Evolutionary conservation across 92 coral and sea anemone genomes (phyloP).

Genomic region (Plumapathes pennacea): DNA sequence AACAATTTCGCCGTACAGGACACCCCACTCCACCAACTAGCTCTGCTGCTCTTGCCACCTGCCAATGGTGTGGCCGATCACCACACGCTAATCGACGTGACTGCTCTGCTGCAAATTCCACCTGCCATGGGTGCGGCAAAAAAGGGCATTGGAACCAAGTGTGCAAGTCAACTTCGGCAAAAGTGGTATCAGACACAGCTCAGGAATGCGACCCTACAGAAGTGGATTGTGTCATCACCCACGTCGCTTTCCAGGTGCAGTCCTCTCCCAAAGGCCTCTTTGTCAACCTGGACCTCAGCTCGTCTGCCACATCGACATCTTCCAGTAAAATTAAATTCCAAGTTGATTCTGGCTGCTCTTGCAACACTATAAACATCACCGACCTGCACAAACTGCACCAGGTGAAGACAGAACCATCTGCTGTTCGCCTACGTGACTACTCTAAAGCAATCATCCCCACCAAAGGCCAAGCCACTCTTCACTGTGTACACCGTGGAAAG

Average conservation of each 20-base stretch:
- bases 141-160: slow-evolving; percentile 44
- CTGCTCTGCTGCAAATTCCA: slow-evolving; percentile 52
- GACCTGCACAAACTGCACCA: slow-evolving; percentile 40
- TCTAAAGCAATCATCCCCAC: slow-evolving; percentile 50
- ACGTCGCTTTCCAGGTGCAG: slow-evolving; percentile 36
- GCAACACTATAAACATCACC: slow-evolving; percentile 58
- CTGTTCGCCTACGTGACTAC: slow-evolving; percentile 45
- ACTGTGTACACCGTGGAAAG: slow-evolving; percentile 49
- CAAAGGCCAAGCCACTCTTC: slow-evolving; percentile 45
- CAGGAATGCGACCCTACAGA: neutral
- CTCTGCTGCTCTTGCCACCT: slow-evolving; percentile 9
- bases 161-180: slow-evolving; percentile 26
- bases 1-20: slow-evolving; percentile 1
- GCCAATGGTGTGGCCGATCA: slow-evolving; percentile 46
- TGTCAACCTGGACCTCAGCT: slow-evolving; percentile 51
- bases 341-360: slow-evolving; percentile 50
- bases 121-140: slow-evolving; percentile 48
- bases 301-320: slow-evolving; percentile 8
- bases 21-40: too few relatives aligned
- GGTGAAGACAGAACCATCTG: slow-evolving; percentile 38
- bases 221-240: slow-evolving; percentile 21
- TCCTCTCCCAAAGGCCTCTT: slow-evolving; percentile 50
- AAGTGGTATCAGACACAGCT: slow-evolving; percentile 9
- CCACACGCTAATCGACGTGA: slow-evolving; percentile 33
- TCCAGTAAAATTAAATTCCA: slow-evolving; percentile 28